phyloP scores from a whole-genome alignment of 2,797 vertebrate species.

The Halcyon badia region DNA sequence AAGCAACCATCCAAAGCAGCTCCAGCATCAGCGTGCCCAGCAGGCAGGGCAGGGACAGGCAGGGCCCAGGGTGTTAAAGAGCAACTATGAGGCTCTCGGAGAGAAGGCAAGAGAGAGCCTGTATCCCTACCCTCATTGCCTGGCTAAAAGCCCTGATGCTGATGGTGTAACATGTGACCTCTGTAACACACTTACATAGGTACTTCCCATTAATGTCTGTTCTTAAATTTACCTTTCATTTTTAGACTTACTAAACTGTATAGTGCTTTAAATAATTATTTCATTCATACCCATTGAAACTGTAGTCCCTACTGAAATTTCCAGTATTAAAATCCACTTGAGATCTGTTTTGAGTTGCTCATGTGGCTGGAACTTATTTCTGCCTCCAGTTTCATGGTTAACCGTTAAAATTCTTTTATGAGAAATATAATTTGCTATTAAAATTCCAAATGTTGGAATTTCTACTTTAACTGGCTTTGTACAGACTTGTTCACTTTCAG shows the following conservation, averaged over 20 bases:
- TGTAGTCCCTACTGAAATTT: neutral
- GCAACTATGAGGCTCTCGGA: neutral
- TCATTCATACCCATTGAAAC: neutral
- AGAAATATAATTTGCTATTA: neutral
- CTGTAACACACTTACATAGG: neutral
- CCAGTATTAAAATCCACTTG: neutral
- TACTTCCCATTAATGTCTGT: neutral
- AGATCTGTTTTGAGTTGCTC: neutral
- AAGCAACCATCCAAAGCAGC: neutral
- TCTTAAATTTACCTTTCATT: neutral
- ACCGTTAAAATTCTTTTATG: neutral
- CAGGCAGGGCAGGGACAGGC: too few relatives aligned
- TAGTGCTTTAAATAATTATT: neutral
- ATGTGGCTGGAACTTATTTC: neutral
- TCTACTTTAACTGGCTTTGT: neutral
- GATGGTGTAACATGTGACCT: neutral
- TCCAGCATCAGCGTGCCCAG: fast-evolving
- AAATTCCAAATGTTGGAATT: slow-evolving; percentile 1
- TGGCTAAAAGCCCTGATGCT: neutral
- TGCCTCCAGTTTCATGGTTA: neutral
- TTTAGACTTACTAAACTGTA: neutral
- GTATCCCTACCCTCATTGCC: neutral
- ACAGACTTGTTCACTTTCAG: neutral
- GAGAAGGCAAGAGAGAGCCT: neutral
- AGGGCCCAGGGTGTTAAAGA: neutral